Conservation (phyloP, 30 jellyfish, hydroid and myxozoan genomes). For the Catostylus mosaicus region DNA sequence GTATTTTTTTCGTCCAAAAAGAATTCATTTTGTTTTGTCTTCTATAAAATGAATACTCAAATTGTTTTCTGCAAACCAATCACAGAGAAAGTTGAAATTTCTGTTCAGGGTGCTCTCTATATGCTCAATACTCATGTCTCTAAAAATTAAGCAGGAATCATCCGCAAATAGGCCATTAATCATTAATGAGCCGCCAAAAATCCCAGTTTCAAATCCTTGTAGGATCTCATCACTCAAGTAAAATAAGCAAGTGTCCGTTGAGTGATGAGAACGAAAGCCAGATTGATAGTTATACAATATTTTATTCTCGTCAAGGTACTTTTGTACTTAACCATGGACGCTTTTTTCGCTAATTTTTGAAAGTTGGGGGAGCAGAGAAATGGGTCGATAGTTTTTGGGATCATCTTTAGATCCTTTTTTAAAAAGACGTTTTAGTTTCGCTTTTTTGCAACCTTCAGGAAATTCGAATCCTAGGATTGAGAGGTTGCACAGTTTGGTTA, state of each 20-base stretch:
- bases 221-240: neutral
- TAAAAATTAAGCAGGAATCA: too few relatives aligned
- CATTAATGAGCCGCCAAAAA: neutral
- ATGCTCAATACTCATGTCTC: too few relatives aligned
- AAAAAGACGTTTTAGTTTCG: constrained; percentile 19
- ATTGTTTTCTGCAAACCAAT: too few relatives aligned
- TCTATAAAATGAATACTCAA: too few relatives aligned
- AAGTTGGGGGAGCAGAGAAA: constrained; percentile 10
- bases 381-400: constrained; percentile 30
- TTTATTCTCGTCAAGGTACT: constrained; percentile 12
- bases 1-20: too few relatives aligned
- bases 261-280: constrained; percentile 8
- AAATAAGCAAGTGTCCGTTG: constrained; percentile 1
- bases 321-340: neutral
- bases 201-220: neutral
- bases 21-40: too few relatives aligned
- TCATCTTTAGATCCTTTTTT: neutral
- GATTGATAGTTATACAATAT: neutral
- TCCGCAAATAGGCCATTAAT: neutral
- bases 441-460: constrained; percentile 38
- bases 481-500: constrained; percentile 18
- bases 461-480: constrained; percentile 3
- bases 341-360: constrained; percentile 15
- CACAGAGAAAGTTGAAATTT: too few relatives aligned
- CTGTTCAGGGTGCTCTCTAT: too few relatives aligned